These are phyloP conservation scores for Habrosyne pyritoides DNA, from an alignment of 2,888 invertebrate genomes.

Conservation along the genomic window DNA sequence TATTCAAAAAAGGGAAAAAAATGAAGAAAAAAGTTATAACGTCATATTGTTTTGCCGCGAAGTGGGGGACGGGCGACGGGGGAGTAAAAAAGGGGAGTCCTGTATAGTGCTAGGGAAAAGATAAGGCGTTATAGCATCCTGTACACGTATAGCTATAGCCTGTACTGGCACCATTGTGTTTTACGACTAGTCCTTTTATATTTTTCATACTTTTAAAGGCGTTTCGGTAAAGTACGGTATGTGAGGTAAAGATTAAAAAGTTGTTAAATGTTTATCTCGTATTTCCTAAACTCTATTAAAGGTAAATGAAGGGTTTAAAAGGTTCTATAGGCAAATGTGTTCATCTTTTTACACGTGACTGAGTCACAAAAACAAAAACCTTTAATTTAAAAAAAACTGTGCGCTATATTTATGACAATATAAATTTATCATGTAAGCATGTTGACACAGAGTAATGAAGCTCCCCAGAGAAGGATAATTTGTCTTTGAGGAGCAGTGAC, in stretches of 20 bases:
- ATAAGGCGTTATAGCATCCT: slow-evolving; percentile 72
- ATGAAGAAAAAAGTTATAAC: slow-evolving; percentile 82
- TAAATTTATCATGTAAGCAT: no score
- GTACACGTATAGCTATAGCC: slow-evolving; percentile 57
- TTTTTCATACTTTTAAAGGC: slow-evolving; percentile 65
- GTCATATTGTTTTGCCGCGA: slow-evolving; percentile 83
- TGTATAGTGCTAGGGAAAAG: slow-evolving; percentile 74
- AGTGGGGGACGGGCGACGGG: slow-evolving; percentile 53
- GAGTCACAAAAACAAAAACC: no score
- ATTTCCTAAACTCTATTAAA: neutral
- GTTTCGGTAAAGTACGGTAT: slow-evolving; percentile 47
- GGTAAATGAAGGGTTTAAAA: neutral
- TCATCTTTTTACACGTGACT: no score
- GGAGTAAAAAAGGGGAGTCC: slow-evolving; percentile 47
- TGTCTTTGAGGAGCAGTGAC: no score
- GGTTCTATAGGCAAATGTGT: no score
- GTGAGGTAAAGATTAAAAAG: neutral
- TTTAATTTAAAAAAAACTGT: no score
- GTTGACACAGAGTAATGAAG: no score
- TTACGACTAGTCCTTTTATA: slow-evolving; percentile 61
- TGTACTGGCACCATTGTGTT: slow-evolving; percentile 58
- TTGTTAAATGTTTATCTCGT: neutral
- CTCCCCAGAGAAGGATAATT: no score
- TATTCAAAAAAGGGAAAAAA: slow-evolving; percentile 80
- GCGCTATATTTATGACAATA: no score